Conservation (phyloP, 53 echinoderm and acorn worm genomes). For the Paracentrotus lividus region DNA sequence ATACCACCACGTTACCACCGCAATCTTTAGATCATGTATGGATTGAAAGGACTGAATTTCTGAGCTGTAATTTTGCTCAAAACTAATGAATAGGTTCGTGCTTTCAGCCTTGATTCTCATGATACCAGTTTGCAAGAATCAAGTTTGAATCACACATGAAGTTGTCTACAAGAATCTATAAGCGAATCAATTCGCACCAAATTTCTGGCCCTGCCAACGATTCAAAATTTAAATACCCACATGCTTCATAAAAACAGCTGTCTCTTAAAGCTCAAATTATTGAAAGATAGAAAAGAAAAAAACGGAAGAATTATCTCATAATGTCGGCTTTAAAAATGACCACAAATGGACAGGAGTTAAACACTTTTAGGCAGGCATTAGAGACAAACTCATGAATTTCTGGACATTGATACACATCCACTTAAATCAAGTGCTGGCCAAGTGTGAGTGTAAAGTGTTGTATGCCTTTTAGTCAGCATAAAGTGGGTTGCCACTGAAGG, state of each 20-base stretch:
- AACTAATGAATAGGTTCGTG: background rate
- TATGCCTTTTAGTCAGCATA: slow-evolving; percentile 6
- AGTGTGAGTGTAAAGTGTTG: background rate
- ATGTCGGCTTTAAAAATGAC: no score
- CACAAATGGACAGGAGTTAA: no score
- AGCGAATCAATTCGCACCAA: background rate
- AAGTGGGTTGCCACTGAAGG: background rate
- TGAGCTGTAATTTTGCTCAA: slow-evolving; percentile 15
- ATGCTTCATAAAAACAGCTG: no score
- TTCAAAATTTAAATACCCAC: no score
- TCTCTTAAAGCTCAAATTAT: no score
- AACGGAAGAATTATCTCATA: no score
- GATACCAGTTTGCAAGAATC: slow-evolving; percentile 7
- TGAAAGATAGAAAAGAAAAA: no score
- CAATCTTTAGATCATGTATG: background rate
- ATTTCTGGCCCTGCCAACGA: no score
- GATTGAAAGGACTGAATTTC: background rate
- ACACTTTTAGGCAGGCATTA: no score
- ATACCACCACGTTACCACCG: slow-evolving; percentile 5
- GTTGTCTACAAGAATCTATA: slow-evolving; percentile 11
- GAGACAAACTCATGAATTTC: no score
- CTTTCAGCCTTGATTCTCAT: slow-evolving; percentile 9
- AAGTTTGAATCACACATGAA: background rate
- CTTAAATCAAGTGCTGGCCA: no score
- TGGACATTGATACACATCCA: no score